Evolutionary conservation across 2,113 vertebrate species (phyloP).

Genomic region (Struthio camelus): DNA sequence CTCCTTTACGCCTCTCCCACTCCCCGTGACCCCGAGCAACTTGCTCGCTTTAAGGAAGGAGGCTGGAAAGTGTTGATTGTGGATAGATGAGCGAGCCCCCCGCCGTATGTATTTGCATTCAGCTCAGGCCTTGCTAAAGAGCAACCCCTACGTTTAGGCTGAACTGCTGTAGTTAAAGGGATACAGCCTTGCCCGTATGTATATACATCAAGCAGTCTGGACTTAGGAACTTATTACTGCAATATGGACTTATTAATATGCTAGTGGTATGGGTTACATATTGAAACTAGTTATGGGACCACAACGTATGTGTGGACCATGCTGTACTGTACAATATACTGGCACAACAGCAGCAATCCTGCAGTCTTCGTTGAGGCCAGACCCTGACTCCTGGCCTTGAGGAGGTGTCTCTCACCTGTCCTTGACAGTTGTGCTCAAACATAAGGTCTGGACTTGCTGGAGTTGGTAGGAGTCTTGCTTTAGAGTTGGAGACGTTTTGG

Average conservation of each 20-base stretch:
- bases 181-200: not conserved
- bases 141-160: not conserved
- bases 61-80: not conserved
- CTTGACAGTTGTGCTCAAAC: not conserved
- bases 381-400: fast-evolving
- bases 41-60: not conserved
- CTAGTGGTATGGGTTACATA: not conserved
- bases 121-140: not conserved
- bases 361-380: not conserved
- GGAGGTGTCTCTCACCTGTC: not conserved
- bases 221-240: too few relatives aligned
- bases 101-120: too few relatives aligned
- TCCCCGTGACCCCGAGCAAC: not conserved
- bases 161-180: not conserved
- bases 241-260: not conserved
- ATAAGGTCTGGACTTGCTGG: not conserved
- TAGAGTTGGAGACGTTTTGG: not conserved
- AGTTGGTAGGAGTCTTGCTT: not conserved
- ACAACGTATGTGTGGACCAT: fast-evolving
- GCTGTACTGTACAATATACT: too few relatives aligned
- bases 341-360: fast-evolving
- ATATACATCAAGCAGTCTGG: not conserved
- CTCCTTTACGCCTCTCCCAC: too few relatives aligned
- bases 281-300: not conserved
- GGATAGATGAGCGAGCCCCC: not conserved